A percentile compares a stretch with the other conserved stretches of the same genome.
phyloP scores from a whole-genome alignment of 2,113 vertebrate species.

The Prietella phreatophila region DNA sequence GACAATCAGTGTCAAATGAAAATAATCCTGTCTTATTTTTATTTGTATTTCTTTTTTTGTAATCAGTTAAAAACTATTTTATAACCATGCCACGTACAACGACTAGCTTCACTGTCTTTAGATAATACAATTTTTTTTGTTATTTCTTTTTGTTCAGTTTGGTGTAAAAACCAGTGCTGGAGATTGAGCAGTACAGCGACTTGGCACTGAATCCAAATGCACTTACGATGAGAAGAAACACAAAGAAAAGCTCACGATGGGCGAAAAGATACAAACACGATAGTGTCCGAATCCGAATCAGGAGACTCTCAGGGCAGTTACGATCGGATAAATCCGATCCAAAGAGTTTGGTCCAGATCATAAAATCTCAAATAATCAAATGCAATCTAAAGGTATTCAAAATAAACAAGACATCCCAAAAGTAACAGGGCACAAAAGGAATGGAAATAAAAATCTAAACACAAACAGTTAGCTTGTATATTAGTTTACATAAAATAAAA shows the following conservation, averaged over 20 bases:
- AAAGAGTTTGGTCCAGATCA: slow-evolving; percentile 78
- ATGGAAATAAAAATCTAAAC: not conserved
- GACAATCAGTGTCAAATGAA: slow-evolving; percentile 66
- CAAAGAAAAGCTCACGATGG: slow-evolving; percentile 83
- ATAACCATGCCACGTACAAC: slow-evolving; percentile 98
- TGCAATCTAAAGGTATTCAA: not conserved
- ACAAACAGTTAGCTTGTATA: not conserved
- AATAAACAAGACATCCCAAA: not conserved
- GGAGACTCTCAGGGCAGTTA: slow-evolving; percentile 88
- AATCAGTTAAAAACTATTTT: slow-evolving; percentile 85
- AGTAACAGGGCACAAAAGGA: not conserved
- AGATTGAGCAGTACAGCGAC: slow-evolving; percentile 86
- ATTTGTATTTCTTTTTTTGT: slow-evolving; percentile 55
- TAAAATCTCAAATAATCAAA: not conserved
- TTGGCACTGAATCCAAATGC: slow-evolving; percentile 84
- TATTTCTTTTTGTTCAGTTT: slow-evolving; percentile 56
- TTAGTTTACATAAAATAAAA: no score
- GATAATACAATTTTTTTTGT: slow-evolving; percentile 74
- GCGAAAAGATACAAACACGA: slow-evolving; percentile 88
- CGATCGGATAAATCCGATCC: slow-evolving; percentile 76
- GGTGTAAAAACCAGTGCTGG: slow-evolving; percentile 85
- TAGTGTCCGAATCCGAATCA: slow-evolving; percentile 87
- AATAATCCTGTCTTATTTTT: slow-evolving; percentile 50
- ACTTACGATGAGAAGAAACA: slow-evolving; percentile 83
- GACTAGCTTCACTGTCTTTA: slow-evolving; percentile 81